These are phyloP conservation scores for Neotoma lepida DNA, from an alignment of 2,113 vertebrate genomes.

Conservation along the genomic window DNA sequence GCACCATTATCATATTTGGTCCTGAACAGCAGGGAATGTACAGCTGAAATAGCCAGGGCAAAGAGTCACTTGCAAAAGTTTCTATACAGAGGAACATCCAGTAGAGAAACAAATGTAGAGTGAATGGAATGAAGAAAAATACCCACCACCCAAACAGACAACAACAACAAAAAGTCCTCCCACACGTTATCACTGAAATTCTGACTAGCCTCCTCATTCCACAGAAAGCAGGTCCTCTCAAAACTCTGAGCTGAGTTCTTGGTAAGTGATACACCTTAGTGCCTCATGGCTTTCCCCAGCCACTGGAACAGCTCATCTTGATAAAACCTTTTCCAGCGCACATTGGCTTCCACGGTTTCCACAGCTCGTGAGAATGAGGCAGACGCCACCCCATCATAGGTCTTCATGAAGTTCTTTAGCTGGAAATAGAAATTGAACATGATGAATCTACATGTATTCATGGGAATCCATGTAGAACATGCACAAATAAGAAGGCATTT, in stretches of 20 bases:
- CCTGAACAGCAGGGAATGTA: constrained; percentile 78
- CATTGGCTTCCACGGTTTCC: constrained; percentile 97
- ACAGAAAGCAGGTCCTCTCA: constrained; percentile 78
- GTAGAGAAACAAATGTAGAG: constrained; percentile 54
- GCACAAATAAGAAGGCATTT: constrained; percentile 30
- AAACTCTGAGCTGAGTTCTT: constrained; percentile 58
- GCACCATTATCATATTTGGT: constrained; percentile 85
- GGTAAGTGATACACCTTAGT: constrained; percentile 80
- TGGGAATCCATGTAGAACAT: constrained; percentile 38
- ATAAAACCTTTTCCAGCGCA: constrained; percentile 94
- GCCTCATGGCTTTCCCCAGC: constrained; percentile 92
- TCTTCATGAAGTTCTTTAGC: constrained; percentile 96
- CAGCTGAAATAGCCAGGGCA: constrained; percentile 80
- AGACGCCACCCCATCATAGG: constrained; percentile 87
- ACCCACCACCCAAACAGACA: constrained; percentile 57
- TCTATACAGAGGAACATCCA: constrained; percentile 74
- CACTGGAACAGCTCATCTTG: constrained; percentile 96
- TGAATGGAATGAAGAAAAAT: constrained; percentile 69
- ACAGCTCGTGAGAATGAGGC: constrained; percentile 92
- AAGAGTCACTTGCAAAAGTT: constrained; percentile 77
- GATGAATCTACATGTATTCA: constrained; percentile 67
- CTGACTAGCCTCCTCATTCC: constrained; percentile 73
- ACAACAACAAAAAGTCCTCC: constrained; percentile 61
- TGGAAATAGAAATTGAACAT: constrained; percentile 82
- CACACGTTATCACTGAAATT: constrained; percentile 74